Conservation (phyloP, 2,888 invertebrate genomes). For the Pecten maximus region DNA sequence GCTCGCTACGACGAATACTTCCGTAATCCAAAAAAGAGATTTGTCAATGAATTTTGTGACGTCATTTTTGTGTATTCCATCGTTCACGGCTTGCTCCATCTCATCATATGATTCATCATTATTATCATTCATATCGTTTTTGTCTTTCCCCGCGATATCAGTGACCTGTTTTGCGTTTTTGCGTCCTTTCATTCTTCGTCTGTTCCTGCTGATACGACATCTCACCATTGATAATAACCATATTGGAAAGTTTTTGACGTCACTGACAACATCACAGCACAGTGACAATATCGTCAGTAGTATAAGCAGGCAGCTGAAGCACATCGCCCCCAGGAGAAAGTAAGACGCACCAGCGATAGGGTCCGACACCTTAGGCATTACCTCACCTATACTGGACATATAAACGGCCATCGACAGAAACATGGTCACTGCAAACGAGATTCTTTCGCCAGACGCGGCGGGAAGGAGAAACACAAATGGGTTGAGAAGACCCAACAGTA, state of each 20-base stretch:
- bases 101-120: background rate
- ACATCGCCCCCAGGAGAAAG: background rate
- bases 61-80: background rate
- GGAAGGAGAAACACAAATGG: slow-evolving; percentile 37
- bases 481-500: background rate
- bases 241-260: background rate
- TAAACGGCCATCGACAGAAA: slow-evolving; percentile 31
- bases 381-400: slow-evolving; percentile 26
- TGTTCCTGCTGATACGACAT: background rate
- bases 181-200: background rate
- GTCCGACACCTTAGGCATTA: slow-evolving; percentile 27
- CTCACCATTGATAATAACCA: background rate
- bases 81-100: background rate
- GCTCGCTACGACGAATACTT: background rate
- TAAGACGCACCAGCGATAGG: slow-evolving; percentile 27
- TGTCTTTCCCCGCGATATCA: no score
- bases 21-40: background rate
- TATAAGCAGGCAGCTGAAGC: background rate
- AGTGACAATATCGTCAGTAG: background rate
- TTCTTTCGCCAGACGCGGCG: slow-evolving; percentile 4
- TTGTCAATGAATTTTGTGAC: background rate
- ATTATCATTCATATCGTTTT: background rate
- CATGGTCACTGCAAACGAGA: slow-evolving; percentile 33
- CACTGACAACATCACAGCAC: background rate
- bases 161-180: no score